Evolutionary conservation across 2,888 invertebrate species (phyloP), one percentile per base, ranked within the genome.

Genomic region (Stenichneumon culpator): DNA sequence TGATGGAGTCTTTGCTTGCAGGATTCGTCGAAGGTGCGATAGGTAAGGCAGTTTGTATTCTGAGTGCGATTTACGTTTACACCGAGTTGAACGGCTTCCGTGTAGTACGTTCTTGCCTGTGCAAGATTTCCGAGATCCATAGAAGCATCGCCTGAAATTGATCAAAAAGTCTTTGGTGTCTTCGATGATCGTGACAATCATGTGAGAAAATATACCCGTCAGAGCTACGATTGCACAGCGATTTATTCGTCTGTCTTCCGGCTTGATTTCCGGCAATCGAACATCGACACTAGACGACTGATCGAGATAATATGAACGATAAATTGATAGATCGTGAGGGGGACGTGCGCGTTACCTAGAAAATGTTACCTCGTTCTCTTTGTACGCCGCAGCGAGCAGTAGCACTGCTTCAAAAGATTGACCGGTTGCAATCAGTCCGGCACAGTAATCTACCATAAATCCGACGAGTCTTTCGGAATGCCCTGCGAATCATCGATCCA

Each of bases 381-480:
- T 85, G 19, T 89, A 87, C 0, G 92, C 90, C 65, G 86, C 82
- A 0, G 86, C 81, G 11, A 94, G 89, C 36, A 91, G 86, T 63
- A 90, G 89, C 9, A 93, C 88, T 0, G 94, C 93, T 57, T 90
- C 92, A 32, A 88, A 85, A 28, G 90, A 90, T 79, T 94, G 93
- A 0, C 89, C 90, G 39, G 91, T 90, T 5, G 88, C 75, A 39
- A 93, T 91, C 32, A 94, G 86, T 16, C 93, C 92, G 2, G 92
- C 89, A 0, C 92, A 90, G 50, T 93, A 93, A 79, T 94, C 92
- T 81, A 93, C 87, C 44, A 92, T 83, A 75, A 93, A 94, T 25
- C 90, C 88, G n/a, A 93, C 86, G 11, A 89, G 83, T 86, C 91
- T 92, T 3, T 86, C 82, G 16, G 69, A 85, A 22, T 86, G 77